Evolutionary conservation across 1,140 invertebrate species (phyloP), one percentile per base, ranked within the genome.

Genomic region (Rhopalosiphum maidis): DNA sequence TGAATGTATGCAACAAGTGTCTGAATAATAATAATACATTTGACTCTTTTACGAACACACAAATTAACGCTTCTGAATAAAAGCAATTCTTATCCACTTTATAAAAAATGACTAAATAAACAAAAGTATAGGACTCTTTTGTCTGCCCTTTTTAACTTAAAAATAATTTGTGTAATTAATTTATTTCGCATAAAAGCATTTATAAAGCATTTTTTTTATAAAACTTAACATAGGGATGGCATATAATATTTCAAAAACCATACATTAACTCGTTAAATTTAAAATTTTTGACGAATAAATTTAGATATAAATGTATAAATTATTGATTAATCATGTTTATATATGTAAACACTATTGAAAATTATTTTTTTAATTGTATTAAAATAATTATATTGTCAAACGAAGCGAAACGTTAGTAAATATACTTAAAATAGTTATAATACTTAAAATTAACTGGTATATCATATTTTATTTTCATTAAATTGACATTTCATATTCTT

Each of bases 11-110:
- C 87, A 89, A 89, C 87, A 89, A 89, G 87, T 89, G n/a, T 37
- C n/a, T 89, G 48, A n/a, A 35, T 51, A 46, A 87, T 87, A n/a
- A 46, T 46, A 87, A 88, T 48, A 46, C 86, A 48, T 88, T 88
- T 35, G 30, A 88, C 46, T 48, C 21, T 88, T 88, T 46, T n/a
- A 48, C 30, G 43, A 48, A 88, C 30, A n/a, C 48, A 54, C 87
- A 37, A 89, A 54, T 37, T 89, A 89, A 23, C 35, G n/a, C 48
- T 89, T 89, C 48, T 51, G 46, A 54, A 89, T 54, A 51, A 89
- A 89, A 89, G 18, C 48, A 54, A 35, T 51, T 23, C 30, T 87
- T 30, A 30, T 54, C 35, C 30, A 54, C 87, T 89, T 54, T 21
- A 54, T 89, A 54, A 87, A 86, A 86, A 48, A n/a, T 41, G 21